Evolutionary conservation across 1,140 invertebrate species (phyloP).

Genomic region (Acromyrmex charruanus): DNA sequence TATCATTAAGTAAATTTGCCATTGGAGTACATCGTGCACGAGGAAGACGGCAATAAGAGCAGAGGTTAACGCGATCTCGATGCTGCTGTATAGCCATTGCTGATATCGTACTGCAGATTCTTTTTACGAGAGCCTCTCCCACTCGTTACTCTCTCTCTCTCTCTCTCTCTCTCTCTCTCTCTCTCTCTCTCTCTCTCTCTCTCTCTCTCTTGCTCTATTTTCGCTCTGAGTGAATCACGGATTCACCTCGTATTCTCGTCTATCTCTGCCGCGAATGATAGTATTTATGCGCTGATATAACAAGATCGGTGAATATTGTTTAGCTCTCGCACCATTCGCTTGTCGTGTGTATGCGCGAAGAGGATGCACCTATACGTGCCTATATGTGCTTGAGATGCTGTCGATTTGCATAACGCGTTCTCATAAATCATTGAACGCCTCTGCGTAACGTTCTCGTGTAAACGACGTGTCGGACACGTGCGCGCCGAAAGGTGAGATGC

Average conservation of each 20-base stretch:
- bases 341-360: not conserved
- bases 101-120: slow-evolving; percentile 19
- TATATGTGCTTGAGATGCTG: slow-evolving; percentile 9
- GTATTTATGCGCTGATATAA: slow-evolving; percentile 45
- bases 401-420: slow-evolving; percentile 68
- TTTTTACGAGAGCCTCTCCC: slow-evolving; percentile 17
- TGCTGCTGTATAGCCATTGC: slow-evolving; percentile 37
- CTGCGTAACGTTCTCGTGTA: slow-evolving; percentile 38
- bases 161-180: not conserved
- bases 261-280: slow-evolving; percentile 35
- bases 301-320: slow-evolving; percentile 60
- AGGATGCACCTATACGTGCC: not conserved
- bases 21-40: slow-evolving; percentile 3
- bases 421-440: slow-evolving; percentile 65
- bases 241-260: slow-evolving; percentile 24
- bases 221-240: slow-evolving; percentile 16
- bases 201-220: slow-evolving; percentile 52
- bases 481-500: slow-evolving; percentile 32
- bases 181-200: too few relatives aligned
- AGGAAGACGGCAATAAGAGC: slow-evolving; percentile 35
- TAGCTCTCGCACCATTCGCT: not conserved
- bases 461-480: slow-evolving; percentile 58
- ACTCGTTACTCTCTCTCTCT: not conserved
- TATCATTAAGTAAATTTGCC: slow-evolving; percentile 5
- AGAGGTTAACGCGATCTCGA: slow-evolving; percentile 76